phyloP scores from a whole-genome alignment of 2,888 invertebrate species.

The Pegoplata infirma region DNA sequence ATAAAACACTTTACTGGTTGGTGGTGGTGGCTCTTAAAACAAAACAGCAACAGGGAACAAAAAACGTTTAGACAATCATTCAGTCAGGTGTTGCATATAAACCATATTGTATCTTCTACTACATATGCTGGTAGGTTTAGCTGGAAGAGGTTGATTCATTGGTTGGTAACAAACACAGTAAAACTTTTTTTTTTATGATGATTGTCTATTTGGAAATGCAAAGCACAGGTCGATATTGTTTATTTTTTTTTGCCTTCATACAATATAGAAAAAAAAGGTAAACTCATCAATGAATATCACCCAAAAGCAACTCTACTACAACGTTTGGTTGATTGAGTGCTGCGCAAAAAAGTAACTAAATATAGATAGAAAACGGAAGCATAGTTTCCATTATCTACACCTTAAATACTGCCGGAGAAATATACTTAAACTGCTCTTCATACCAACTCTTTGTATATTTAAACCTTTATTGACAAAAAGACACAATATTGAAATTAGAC shows the following conservation, averaged over 20 bases:
- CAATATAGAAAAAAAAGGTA: neutral
- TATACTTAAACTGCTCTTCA: neutral
- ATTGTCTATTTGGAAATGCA: conserved; percentile 41
- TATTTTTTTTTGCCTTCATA: neutral
- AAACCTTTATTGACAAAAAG: no score
- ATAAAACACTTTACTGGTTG: conserved; percentile 61
- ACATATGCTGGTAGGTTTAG: neutral
- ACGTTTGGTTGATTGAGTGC: conserved; percentile 5
- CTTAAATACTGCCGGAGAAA: conserved; percentile 5
- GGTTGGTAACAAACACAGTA: neutral
- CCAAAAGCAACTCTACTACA: neutral
- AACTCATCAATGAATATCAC: conserved; percentile 8
- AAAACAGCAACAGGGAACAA: conserved; percentile 18
- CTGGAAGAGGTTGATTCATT: neutral
- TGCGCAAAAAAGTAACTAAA: neutral
- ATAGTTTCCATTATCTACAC: conserved; percentile 37
- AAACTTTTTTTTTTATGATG: conserved; percentile 9
- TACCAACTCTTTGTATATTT: no score
- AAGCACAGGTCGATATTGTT: conserved; percentile 19
- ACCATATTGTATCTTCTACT: no score
- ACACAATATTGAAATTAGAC: no score
- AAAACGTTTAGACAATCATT: conserved; percentile 47
- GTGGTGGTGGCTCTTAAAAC: conserved; percentile 53
- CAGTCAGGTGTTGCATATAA: conserved; percentile 59
- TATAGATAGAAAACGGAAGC: conserved; percentile 36